Evolutionary conservation across 2,888 invertebrate genomes (phyloP), one percentile per base, ranked within the genome.

Genomic region (Sepiola atlantica): DNA sequence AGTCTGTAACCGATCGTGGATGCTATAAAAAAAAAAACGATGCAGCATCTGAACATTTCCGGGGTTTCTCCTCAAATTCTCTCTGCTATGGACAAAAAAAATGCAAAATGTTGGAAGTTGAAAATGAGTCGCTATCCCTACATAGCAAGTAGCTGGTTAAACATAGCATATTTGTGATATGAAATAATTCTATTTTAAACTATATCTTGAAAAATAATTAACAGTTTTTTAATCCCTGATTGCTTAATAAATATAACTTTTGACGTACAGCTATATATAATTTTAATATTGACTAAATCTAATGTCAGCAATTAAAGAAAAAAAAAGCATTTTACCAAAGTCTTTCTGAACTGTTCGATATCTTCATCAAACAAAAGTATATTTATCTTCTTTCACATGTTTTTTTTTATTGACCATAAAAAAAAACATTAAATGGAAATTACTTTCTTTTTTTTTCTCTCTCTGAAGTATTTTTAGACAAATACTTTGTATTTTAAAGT

Each of bases 101-200:
- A 77, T 77, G 77, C 77, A 12, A 77, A 16, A 77, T 32, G 77
- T 32, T 77, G 77, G 77, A 77, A 77, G n/a, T 77, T 77, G 77
- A 77, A 77, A 61, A 14, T 45, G 32, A 77, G n/a, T n/a, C n/a
- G 32, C 77, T 77, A 32, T n/a, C 77, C 77, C 14, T 14, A 77
- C n/a, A 77, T n/a, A 16, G n/a, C 77, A n/a, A 77, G 77, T 77
- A 77, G 77, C n/a, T n/a, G n/a, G 32, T n/a, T 77, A 32, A 77
- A 77, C n/a, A 77, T 77, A 77, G 77, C 77, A 77, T 77, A 32
- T 32, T 77, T 77, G 77, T 77, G 77, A 77, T 77, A 77, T n/a
- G 14, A 32, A 77, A 77, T 77, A 77, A 77, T 16, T 77, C 14
- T 77, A 77, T 77, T 77, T 77, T 32, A 32, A 77, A 77, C n/a